phyloP scores from a whole-genome alignment of 1,140 invertebrate species.

The Monomorium pharaonis region DNA sequence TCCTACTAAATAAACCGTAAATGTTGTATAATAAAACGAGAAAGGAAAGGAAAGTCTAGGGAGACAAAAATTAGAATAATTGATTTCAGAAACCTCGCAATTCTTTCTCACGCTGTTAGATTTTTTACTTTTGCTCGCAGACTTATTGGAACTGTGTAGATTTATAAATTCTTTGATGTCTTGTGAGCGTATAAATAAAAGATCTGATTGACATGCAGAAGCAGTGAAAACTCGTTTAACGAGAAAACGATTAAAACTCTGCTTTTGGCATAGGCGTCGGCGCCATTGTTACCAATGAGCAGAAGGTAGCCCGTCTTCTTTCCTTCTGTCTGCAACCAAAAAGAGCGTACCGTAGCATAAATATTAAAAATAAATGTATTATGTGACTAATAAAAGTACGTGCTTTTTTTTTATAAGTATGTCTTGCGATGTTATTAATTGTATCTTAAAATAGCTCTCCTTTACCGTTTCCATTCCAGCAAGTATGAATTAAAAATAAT shows the following conservation, averaged over 20 bases:
- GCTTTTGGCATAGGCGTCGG: background rate
- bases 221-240: background rate
- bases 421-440: background rate
- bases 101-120: background rate
- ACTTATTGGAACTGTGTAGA: constrained; percentile 7
- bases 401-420: constrained; percentile 23
- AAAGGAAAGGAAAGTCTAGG: background rate
- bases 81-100: background rate
- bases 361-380: constrained; percentile 60
- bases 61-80: background rate
- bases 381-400: constrained; percentile 60
- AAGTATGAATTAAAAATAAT: background rate
- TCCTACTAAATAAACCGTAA: constrained; percentile 1
- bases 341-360: constrained; percentile 20
- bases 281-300: background rate
- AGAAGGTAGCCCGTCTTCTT: background rate
- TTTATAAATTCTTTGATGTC: background rate
- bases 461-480: background rate
- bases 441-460: background rate
- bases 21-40: constrained; percentile 4
- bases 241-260: background rate
- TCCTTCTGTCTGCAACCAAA: constrained; percentile 34
- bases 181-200: background rate
- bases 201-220: background rate
- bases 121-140: background rate